Percentiles rank a stretch among this genome's conserved stretches.
phyloP scores from a whole-genome alignment of 2,888 invertebrate genomes.

The Apeira syringaria region DNA sequence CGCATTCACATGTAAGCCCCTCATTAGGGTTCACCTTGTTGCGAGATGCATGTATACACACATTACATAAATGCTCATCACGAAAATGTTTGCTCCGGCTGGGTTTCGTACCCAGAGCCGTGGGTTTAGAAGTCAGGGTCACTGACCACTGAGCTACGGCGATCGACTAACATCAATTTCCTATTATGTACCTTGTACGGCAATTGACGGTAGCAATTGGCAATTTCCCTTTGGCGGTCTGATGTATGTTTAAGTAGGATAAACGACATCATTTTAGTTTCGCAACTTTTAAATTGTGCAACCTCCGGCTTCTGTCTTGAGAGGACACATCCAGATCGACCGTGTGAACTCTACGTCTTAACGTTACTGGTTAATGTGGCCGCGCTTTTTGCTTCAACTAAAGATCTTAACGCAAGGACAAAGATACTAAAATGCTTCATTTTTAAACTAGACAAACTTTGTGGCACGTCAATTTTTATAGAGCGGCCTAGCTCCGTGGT shows the following conservation, averaged over 20 bases:
- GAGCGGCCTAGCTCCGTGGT: too few species aligned
- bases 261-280: slow-evolving; percentile 39
- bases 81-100: too few species aligned
- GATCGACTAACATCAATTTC: background rate
- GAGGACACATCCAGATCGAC: slow-evolving; percentile 48
- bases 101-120: too few species aligned
- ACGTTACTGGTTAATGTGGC: slow-evolving; percentile 37
- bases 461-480: too few species aligned
- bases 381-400: slow-evolving; percentile 7
- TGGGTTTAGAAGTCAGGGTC: too few species aligned
- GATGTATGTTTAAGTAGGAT: slow-evolving; percentile 15
- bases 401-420: slow-evolving; percentile 23
- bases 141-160: too few species aligned
- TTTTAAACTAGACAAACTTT: too few species aligned
- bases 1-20: too few species aligned
- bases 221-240: slow-evolving; percentile 8
- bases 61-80: too few species aligned
- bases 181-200: background rate
- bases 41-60: too few species aligned
- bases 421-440: slow-evolving; percentile 28
- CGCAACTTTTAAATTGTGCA: slow-evolving; percentile 60
- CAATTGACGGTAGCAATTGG: background rate
- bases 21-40: too few species aligned
- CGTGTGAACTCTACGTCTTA: slow-evolving; percentile 64
- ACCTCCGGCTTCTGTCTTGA: slow-evolving; percentile 58